Percentiles rank a stretch among this genome's conserved stretches.
phyloP scores from a whole-genome alignment of 2,113 vertebrate genomes.

The Argyrosomus japonicus region DNA sequence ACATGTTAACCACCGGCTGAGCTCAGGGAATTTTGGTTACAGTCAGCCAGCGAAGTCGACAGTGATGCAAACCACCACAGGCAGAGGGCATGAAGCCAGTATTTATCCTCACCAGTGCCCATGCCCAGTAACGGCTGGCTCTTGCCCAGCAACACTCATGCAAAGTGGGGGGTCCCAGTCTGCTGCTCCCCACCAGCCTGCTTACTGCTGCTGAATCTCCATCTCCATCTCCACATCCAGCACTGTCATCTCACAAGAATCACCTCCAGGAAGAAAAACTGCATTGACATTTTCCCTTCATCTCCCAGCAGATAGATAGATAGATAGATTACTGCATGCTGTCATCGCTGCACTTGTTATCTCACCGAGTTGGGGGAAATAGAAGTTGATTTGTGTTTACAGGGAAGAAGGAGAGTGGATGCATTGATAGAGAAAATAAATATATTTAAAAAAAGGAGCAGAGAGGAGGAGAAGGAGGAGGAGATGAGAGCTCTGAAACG shows the following conservation, averaged over 20 bases:
- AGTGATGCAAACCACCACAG: constrained; percentile 43
- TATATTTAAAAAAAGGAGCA: background rate
- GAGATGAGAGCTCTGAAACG: constrained; percentile 40
- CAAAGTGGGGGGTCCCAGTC: constrained; percentile 62
- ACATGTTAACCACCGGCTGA: background rate
- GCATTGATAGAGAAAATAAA: constrained; percentile 20
- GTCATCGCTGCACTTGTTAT: constrained; percentile 23
- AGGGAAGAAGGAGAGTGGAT: background rate
- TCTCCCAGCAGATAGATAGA: background rate
- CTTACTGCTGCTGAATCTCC: constrained; percentile 16
- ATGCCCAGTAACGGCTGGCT: constrained; percentile 67
- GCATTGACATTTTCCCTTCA: background rate
- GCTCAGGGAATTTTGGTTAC: constrained; percentile 2
- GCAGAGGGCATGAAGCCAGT: constrained; percentile 57
- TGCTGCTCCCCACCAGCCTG: constrained; percentile 18
- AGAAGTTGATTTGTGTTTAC: constrained; percentile 19
- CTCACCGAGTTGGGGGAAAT: background rate
- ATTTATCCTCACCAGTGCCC: constrained; percentile 62
- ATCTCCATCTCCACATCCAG: constrained; percentile 19
- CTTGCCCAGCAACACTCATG: constrained; percentile 70
- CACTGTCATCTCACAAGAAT: background rate
- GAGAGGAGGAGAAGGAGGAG: constrained; percentile 8
- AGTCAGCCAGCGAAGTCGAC: constrained; percentile 12
- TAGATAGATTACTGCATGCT: background rate
- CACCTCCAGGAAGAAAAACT: background rate